Base-by-base conservation (phyloP, 2,113 vertebrate species). In the Tachuris rubrigastra region DNA sequence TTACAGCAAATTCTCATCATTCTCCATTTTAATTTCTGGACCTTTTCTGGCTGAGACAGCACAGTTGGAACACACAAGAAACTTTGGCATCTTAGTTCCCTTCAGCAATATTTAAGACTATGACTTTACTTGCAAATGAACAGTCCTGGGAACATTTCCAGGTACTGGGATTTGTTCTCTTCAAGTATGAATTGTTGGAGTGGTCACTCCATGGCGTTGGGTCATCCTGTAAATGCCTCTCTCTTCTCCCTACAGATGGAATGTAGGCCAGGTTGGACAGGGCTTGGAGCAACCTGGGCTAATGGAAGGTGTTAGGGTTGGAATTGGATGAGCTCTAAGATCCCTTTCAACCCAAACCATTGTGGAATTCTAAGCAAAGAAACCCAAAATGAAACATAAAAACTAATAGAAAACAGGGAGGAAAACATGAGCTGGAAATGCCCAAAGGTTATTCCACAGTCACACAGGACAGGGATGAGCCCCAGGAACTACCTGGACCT, bases 191-290 rank as follows among this genome's bases (percentile, higher is more conserved):
- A 2, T 25, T 27, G 3, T 33, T 41, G 53, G 76, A 79, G 72
- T 8, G 31, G 7, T 59, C 56, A 24, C 9, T 62, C 55, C 50
- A 17, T 1, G 31, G 19, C 37, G 24, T 2, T 14, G 66, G 10
- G 15, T 39, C 37, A n/a, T 18, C 10, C 50, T 22, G 24, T 12
- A 18, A 63, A 71, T 37, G 17, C 44, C 44, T 47, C 79, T n/a
- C 50, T 44, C n/a, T 27, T 52, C 25, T 50, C 31, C 30, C 44
- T 21, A 23, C 13, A 35, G 3, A 11, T 1, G 1, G 0, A 8
- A 12, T 30, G 30, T 15, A 47, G 71, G 21, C 0, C 20, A 39
- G 46, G 62, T 4, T 53, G 39, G 62, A 53, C 2, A 5, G 24
- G 20, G 46, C 28, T 82, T 46, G 78, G 53, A 75, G 46, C 19